A percentile compares a stretch with the other conserved stretches of the same genome.
Evolutionary conservation across 2,113 vertebrate genomes (phyloP).

Genomic region (Oreochromis niloticus): DNA sequence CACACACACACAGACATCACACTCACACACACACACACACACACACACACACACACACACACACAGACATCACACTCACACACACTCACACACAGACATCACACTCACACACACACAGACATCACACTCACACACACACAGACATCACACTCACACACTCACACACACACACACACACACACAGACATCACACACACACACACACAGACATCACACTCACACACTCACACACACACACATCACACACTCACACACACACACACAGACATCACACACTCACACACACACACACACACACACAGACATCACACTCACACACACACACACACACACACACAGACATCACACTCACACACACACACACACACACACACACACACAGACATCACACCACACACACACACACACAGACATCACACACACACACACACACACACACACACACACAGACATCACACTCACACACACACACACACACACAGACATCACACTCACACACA

Average conservation of each 20-base stretch:
- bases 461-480: too few species aligned
- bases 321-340: background rate
- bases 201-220: background rate
- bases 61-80: too few species aligned
- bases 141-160: too few species aligned
- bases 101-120: too few species aligned
- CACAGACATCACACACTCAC: background rate
- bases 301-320: background rate
- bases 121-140: accelerated
- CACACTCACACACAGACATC: accelerated
- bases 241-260: background rate
- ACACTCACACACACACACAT: background rate
- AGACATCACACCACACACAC: too few species aligned
- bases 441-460: too few species aligned
- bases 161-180: accelerated
- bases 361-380: accelerated
- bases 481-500: accelerated
- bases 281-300: accelerated
- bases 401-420: accelerated
- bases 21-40: too few species aligned
- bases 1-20: accelerated
- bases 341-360: background rate
- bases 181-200: too few species aligned
- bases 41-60: too few species aligned
- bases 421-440: accelerated